Evolutionary conservation across 2,888 invertebrate species (phyloP).

Genomic region (Agriopis marginaria): DNA sequence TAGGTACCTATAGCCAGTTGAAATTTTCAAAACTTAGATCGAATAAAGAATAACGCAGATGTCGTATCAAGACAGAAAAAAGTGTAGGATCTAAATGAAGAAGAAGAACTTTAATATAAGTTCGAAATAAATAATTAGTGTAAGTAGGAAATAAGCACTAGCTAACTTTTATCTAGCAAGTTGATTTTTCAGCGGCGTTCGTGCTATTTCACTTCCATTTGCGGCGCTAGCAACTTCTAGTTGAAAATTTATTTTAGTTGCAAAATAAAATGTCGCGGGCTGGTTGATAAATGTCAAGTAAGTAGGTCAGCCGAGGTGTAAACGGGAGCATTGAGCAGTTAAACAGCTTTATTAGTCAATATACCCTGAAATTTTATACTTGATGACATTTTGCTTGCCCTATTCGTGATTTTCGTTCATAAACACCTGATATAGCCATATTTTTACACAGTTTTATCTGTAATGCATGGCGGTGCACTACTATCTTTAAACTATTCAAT

Average conservation of each 20-base stretch:
- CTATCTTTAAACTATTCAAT: too few relatives aligned
- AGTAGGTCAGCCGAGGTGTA: conserved; percentile 70
- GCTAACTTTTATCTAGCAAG: conserved; percentile 3
- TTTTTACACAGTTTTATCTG: background rate
- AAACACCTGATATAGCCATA: conserved; percentile 18
- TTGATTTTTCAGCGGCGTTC: conserved; percentile 11
- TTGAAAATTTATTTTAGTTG: conserved; percentile 54
- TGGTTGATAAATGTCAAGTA: conserved; percentile 68
- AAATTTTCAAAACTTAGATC: too few relatives aligned
- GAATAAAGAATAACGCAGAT: too few relatives aligned
- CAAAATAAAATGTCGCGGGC: conserved; percentile 61
- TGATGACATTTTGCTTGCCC: conserved; percentile 37
- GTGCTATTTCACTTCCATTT: conserved; percentile 19
- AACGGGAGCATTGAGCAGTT: conserved; percentile 60
- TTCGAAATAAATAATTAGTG: background rate
- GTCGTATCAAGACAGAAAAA: too few relatives aligned
- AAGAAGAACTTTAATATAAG: too few relatives aligned
- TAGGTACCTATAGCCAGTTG: too few relatives aligned
- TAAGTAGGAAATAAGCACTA: background rate
- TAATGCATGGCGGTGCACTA: too few relatives aligned
- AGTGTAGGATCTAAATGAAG: too few relatives aligned
- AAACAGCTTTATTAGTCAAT: conserved; percentile 63
- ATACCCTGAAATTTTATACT: conserved; percentile 44
- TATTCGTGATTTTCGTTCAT: conserved; percentile 30
- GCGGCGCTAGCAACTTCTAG: conserved; percentile 15